A percentile compares a stretch with the other conserved stretches of the same genome.
These are phyloP conservation scores for Pluvialis apricaria DNA, from an alignment of 2,113 vertebrate species.

Conservation along the genomic window DNA sequence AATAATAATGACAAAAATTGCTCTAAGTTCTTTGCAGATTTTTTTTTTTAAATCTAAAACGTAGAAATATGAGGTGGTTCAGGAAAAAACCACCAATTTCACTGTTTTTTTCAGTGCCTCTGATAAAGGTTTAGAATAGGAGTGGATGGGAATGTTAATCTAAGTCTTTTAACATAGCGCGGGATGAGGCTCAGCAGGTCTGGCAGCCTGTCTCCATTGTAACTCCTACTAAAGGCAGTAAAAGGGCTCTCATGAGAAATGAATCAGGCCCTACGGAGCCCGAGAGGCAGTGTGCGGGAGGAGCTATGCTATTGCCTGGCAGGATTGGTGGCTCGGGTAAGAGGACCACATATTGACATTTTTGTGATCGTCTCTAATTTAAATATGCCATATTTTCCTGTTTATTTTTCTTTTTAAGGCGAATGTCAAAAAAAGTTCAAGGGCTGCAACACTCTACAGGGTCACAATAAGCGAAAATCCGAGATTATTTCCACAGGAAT, in stretches of 20 bases:
- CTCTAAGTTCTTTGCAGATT: neutral
- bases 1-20: neutral
- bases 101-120: neutral
- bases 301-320: neutral
- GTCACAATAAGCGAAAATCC: neutral
- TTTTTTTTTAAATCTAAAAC: neutral
- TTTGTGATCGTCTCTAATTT: neutral
- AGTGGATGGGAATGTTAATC: neutral
- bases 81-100: neutral
- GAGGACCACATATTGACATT: neutral
- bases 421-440: neutral
- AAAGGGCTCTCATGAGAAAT: constrained; percentile 1
- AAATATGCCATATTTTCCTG: neutral
- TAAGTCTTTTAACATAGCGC: neutral
- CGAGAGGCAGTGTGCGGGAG: neutral
- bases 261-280: neutral
- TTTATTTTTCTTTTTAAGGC: neutral
- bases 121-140: neutral
- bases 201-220: constrained; percentile 29
- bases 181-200: constrained; percentile 53
- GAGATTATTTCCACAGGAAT: neutral
- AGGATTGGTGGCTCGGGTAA: neutral
- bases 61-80: neutral
- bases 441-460: neutral
- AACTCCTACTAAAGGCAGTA: constrained; percentile 23